Percentiles rank a stretch among this genome's conserved stretches.
phyloP scores from a whole-genome alignment of 2,113 vertebrate species.

The Bothrops jararaca region DNA sequence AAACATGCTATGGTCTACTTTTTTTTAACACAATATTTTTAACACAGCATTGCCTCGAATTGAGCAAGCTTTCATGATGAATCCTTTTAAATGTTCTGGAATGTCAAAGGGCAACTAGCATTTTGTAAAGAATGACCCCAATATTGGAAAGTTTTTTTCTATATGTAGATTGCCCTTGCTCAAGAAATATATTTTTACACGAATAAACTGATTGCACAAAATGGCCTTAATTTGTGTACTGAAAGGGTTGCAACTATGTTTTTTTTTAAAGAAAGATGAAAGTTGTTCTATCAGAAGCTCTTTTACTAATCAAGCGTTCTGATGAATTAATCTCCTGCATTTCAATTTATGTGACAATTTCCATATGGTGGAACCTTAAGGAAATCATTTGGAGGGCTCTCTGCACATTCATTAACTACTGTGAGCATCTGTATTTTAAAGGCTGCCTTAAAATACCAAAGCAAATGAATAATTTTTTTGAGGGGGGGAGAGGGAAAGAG shows the following conservation, averaged over 20 bases:
- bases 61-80: not conserved
- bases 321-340: slow-evolving; percentile 47
- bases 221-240: slow-evolving; percentile 29
- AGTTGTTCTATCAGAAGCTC: slow-evolving; percentile 1
- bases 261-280: not conserved
- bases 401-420: slow-evolving; percentile 27
- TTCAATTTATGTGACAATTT: slow-evolving; percentile 35
- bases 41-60: not conserved
- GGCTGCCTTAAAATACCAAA: slow-evolving; percentile 45
- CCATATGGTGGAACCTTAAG: slow-evolving; percentile 49
- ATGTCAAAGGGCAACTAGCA: not conserved
- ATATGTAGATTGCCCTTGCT: not conserved
- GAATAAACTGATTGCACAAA: slow-evolving; percentile 12
- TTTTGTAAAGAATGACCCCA: not conserved
- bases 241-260: not conserved
- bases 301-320: slow-evolving; percentile 29
- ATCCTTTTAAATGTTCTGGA: not conserved
- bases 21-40: not conserved
- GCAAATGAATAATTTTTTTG: slow-evolving; percentile 59
- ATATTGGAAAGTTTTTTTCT: not conserved
- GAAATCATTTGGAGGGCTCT: slow-evolving; percentile 32
- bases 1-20: not conserved
- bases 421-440: slow-evolving; percentile 31
- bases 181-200: not conserved
- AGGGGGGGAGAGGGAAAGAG: slow-evolving; percentile 37